Conservation (phyloP, 2,797 vertebrate species). For the Notoglanidium macrostoma region DNA sequence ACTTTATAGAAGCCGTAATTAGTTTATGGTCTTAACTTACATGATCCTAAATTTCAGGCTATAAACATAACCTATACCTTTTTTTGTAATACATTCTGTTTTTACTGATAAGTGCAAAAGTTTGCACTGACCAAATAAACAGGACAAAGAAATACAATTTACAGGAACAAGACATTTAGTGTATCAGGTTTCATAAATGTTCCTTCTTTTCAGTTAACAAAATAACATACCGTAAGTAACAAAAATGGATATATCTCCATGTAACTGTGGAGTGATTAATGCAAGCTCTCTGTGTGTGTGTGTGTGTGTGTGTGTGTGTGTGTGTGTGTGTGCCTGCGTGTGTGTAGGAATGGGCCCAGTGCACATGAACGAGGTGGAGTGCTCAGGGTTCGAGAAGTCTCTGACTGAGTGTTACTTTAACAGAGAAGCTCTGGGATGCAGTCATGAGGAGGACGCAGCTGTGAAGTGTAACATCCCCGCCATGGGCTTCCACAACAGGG, state of each 20-base stretch:
- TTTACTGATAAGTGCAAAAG: not conserved
- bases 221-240: not conserved
- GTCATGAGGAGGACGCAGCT: conserved; percentile 82
- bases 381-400: conserved; percentile 82
- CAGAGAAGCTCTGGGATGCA: conserved; percentile 75
- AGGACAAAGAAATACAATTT: not conserved
- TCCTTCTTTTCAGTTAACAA: not conserved
- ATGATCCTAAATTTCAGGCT: not conserved
- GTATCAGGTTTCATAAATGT: not conserved
- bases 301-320: not conserved
- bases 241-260: not conserved
- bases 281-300: not conserved
- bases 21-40: not conserved
- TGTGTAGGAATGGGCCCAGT: conserved; percentile 80
- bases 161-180: not conserved
- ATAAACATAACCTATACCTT: not conserved
- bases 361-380: conserved; percentile 83
- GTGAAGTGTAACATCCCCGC: conserved; percentile 82
- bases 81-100: not conserved
- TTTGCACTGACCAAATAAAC: not conserved
- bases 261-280: not conserved
- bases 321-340: conserved; percentile 13
- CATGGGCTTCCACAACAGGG: conserved; percentile 87
- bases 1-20: not conserved
- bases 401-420: conserved; percentile 85